Conservation (phyloP, 2,888 invertebrate genomes). For the Apamea anceps region DNA sequence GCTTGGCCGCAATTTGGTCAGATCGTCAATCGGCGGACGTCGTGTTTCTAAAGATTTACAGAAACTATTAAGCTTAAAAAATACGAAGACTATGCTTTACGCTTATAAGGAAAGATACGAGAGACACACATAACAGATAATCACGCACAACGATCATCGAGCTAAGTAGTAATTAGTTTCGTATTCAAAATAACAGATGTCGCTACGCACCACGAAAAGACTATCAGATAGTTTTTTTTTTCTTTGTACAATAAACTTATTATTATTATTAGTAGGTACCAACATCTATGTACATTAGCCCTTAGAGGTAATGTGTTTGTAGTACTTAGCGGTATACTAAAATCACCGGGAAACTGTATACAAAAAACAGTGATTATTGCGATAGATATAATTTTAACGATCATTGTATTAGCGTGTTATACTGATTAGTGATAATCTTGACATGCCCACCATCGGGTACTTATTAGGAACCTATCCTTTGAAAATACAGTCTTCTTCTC, state of each 20-base stretch:
- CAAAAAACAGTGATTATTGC: not conserved
- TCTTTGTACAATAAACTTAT: no score
- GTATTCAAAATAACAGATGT: constrained; percentile 40
- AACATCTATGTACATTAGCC: not conserved
- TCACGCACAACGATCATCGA: not conserved
- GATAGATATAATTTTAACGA: not conserved
- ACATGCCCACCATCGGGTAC: not conserved
- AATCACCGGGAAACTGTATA: not conserved
- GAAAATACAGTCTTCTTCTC: no score
- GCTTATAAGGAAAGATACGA: not conserved
- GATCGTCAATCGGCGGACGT: not conserved
- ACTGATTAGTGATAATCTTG: not conserved
- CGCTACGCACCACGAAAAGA: constrained; percentile 15
- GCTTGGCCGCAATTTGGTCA: not conserved
- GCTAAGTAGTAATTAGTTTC: constrained; percentile 1
- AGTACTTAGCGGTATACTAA: not conserved
- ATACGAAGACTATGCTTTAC: not conserved
- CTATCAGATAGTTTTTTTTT: not conserved
- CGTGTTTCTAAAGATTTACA: not conserved
- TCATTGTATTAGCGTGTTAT: not conserved
- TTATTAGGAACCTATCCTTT: not conserved
- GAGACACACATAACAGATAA: not conserved
- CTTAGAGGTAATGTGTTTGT: not conserved
- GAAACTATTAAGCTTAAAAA: not conserved
- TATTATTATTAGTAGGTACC: no score